Evolutionary conservation across 2,888 invertebrate genomes (phyloP).

Genomic region (Adela reaumurella): DNA sequence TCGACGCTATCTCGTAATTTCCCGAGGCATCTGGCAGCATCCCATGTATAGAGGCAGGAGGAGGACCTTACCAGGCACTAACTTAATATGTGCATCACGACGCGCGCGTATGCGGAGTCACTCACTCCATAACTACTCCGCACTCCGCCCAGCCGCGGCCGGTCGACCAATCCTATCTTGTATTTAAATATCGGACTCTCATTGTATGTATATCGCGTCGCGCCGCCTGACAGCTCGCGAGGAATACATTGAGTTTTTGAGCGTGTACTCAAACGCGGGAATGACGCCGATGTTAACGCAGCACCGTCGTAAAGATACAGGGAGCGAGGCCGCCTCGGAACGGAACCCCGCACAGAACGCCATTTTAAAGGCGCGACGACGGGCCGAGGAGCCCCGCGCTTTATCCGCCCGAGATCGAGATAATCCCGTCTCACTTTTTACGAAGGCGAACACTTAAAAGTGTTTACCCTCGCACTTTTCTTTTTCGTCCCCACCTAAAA

Average conservation of each 20-base stretch:
- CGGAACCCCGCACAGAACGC: too few relatives aligned
- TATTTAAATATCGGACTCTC: conserved; percentile 38
- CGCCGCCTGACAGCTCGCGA: conserved; percentile 15
- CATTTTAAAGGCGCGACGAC: neutral
- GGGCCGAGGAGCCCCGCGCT: conserved; percentile 8
- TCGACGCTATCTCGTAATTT: conserved; percentile 40
- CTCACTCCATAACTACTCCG: conserved; percentile 19
- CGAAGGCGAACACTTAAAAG: conserved; percentile 22
- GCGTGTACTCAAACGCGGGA: neutral
- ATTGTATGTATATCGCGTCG: conserved; percentile 51
- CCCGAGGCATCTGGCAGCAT: conserved; percentile 27
- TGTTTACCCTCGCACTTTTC: conserved; percentile 33
- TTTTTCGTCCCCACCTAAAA: conserved; percentile 30
- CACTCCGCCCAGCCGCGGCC: conserved; percentile 20
- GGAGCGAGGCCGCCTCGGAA: neutral
- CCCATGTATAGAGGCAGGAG: conserved; percentile 35
- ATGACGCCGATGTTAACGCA: neutral
- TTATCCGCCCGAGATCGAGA: conserved; percentile 8
- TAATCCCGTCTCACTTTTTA: conserved; percentile 8
- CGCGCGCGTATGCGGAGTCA: conserved; percentile 35
- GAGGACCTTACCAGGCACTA: conserved; percentile 20
- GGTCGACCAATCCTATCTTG: conserved; percentile 50
- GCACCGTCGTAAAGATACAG: conserved; percentile 1
- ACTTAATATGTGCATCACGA: conserved; percentile 58
- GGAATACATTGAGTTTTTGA: conserved; percentile 42